A percentile compares a stretch with the other conserved stretches of the same genome.
Conservation (phyloP, 2,888 invertebrate species). For the Stomorhina lunata region DNA sequence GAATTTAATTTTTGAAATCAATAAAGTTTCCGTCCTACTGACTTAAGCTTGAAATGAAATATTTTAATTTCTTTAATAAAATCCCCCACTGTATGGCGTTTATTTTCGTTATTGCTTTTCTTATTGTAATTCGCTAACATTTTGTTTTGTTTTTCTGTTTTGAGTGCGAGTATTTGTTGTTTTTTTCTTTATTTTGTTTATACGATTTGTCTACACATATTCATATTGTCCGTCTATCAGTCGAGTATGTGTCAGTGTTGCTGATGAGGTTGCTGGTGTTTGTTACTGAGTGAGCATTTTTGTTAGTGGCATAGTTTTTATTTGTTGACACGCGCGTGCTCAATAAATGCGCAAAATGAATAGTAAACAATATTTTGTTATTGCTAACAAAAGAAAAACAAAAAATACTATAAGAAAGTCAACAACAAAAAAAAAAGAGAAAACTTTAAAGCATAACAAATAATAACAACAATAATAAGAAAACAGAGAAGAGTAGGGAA, state of each 20-base stretch:
- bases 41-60: no score
- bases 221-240: no score
- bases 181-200: neutral
- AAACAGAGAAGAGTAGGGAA: neutral
- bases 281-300: neutral
- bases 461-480: neutral
- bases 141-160: no score
- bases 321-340: constrained; percentile 58
- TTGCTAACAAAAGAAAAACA: neutral
- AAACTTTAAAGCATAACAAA: constrained; percentile 9
- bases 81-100: no score
- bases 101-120: no score
- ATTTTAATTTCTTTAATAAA: no score
- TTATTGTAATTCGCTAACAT: no score
- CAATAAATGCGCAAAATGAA: constrained; percentile 49
- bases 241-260: neutral
- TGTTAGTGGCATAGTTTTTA: constrained; percentile 43
- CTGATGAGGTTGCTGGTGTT: neutral
- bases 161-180: constrained; percentile 5
- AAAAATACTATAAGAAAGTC: no score
- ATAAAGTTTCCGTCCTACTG: no score
- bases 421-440: constrained; percentile 22
- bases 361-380: constrained; percentile 37
- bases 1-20: no score
- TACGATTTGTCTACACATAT: constrained; percentile 7